Conservation (phyloP, 1,140 invertebrate species). For the Hormaphis cornu region DNA sequence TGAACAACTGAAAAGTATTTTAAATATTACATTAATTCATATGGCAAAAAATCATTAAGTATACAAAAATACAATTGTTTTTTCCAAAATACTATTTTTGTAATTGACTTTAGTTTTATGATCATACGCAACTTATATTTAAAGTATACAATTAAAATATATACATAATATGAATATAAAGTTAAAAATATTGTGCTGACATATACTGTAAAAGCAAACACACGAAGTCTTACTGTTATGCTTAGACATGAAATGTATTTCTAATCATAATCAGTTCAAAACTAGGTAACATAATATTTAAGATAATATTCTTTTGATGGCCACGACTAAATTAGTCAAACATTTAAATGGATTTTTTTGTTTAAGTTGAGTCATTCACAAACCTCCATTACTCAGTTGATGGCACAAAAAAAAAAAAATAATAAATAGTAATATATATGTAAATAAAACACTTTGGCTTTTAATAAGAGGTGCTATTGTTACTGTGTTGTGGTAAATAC, state of each 20-base stretch:
- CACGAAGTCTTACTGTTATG: background rate
- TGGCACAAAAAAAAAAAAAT: constrained; percentile 14
- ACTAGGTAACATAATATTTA: constrained; percentile 28
- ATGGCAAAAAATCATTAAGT: background rate
- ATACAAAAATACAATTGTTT: constrained; percentile 7
- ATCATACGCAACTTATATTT: too few species aligned
- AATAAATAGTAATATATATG: too few species aligned
- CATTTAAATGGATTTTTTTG: background rate
- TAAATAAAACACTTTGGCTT: constrained; percentile 14
- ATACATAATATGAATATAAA: too few species aligned
- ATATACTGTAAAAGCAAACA: background rate
- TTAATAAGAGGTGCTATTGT: background rate
- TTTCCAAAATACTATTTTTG: constrained; percentile 6
- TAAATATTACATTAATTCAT: too few species aligned
- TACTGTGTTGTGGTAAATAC: background rate
- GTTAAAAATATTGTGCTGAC: constrained; percentile 8
- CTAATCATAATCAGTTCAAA: constrained; percentile 25
- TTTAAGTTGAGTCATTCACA: constrained; percentile 22
- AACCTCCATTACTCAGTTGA: constrained; percentile 5
- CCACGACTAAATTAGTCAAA: constrained; percentile 12
- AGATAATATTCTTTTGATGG: constrained; percentile 25
- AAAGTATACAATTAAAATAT: background rate
- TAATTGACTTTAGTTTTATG: constrained; percentile 17
- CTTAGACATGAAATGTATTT: background rate
- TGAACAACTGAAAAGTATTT: background rate